Conservation (phyloP, 2,797 vertebrate species). For the Halcyon badia region DNA sequence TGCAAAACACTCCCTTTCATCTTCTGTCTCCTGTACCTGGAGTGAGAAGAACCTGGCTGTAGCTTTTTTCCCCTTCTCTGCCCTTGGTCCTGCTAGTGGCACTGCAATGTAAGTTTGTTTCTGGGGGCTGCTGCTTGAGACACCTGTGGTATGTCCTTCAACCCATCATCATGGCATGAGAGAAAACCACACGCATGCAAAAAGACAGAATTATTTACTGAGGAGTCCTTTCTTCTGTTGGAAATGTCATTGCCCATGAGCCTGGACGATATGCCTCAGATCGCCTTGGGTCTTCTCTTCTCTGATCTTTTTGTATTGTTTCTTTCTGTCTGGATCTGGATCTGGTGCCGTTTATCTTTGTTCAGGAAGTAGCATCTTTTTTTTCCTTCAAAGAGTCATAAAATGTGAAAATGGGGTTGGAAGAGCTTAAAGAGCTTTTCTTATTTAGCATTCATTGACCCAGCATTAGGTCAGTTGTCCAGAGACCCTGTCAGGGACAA, state of each 20-base stretch:
- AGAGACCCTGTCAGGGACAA: not conserved
- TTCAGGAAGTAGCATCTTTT: not conserved
- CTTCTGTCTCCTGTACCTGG: not conserved
- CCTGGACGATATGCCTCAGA: rapidly evolving
- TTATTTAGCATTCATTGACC: not conserved
- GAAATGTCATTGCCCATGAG: not conserved
- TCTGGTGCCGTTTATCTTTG: not conserved
- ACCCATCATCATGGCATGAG: rapidly evolving
- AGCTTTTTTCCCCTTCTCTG: not conserved
- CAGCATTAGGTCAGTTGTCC: not conserved
- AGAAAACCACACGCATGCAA: rapidly evolving
- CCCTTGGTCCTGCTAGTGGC: not conserved
- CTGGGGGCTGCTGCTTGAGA: not conserved
- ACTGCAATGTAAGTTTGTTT: not conserved
- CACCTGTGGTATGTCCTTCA: not conserved
- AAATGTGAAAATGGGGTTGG: not conserved
- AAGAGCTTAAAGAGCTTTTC: not conserved
- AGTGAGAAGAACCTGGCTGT: not conserved
- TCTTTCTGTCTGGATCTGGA: not conserved
- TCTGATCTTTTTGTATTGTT: not conserved
- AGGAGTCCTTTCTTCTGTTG: not conserved
- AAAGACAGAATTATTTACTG: not conserved
- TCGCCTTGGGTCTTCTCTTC: not conserved
- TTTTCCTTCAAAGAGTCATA: not conserved
- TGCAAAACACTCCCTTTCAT: not conserved